These are phyloP conservation scores for Dendropsophus ebraccatus DNA, from an alignment of 2,113 vertebrate genomes.

Conservation along the genomic window DNA sequence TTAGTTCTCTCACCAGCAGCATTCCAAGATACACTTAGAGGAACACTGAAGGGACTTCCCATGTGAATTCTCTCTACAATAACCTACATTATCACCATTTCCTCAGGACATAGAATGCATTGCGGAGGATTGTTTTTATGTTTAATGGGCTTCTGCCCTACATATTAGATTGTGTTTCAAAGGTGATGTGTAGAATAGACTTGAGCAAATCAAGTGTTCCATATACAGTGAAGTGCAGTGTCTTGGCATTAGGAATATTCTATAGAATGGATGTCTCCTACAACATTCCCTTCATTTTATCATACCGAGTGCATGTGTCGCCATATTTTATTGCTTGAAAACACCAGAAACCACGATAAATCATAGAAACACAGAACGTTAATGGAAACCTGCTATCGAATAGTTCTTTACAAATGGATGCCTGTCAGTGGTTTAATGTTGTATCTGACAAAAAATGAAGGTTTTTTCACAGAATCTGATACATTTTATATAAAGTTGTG, in stretches of 20 bases:
- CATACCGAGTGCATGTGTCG: neutral
- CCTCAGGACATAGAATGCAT: slow-evolving; percentile 29
- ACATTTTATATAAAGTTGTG: too few relatives aligned
- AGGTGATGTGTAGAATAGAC: slow-evolving; percentile 6
- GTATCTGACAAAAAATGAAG: too few relatives aligned
- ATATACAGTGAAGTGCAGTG: neutral
- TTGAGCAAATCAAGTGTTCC: neutral
- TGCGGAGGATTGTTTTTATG: slow-evolving; percentile 26
- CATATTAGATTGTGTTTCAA: slow-evolving; percentile 34
- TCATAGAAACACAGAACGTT: neutral
- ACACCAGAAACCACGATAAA: neutral
- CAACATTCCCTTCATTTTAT: neutral
- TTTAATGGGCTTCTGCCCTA: slow-evolving; percentile 32
- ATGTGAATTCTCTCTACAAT: slow-evolving; percentile 40
- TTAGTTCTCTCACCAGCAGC: neutral
- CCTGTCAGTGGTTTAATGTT: neutral
- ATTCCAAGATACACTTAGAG: slow-evolving; percentile 22
- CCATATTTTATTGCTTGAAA: neutral
- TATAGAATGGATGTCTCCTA: neutral
- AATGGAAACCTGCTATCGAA: neutral
- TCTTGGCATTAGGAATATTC: neutral
- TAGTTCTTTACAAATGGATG: neutral
- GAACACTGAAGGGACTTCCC: neutral
- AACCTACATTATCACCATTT: slow-evolving; percentile 33
- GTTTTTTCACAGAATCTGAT: too few relatives aligned